Evolutionary conservation across 2,797 vertebrate genomes (phyloP), one percentile per base, ranked within the genome.

Genomic region (Taeniopygia guttata): DNA sequence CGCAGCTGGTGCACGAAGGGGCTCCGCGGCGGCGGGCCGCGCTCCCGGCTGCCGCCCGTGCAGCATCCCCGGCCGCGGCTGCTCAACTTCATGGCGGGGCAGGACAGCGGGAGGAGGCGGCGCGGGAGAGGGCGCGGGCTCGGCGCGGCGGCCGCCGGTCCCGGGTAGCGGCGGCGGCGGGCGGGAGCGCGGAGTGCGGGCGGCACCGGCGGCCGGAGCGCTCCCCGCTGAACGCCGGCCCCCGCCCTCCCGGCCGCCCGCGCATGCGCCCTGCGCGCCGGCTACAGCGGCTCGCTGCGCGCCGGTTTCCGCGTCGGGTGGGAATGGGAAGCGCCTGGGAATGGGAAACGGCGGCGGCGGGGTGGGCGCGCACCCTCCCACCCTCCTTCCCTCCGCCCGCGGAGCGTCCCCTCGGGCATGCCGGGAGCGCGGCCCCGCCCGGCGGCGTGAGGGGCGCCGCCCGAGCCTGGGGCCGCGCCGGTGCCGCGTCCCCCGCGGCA

Each of bases 1-100:
- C 98, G 98, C 97, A 99, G 97, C 96, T 99, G 98, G 97, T 99
- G 99, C 97, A 98, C 99, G 97, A 99, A 99, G 42, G 99, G 99
- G 97, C 99, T 99, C 96, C 98, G 98, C 89, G 98, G 98, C 92
- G 98, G 98, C 95, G 98, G 98, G 96, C 98, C 98, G 94, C 98
- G 98, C 92, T 98, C 98, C 45, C 94, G 95, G 63, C 98, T 98
- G 95, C 97, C 98, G 82, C 97, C 98, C 96, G 81, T 93, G 93
- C 94, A 92, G 87, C 91, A 90, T 79, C 93, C 91, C n/a, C 91
- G 85, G 82, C 97, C 97, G 46, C 97, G 98, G 94, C 97, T 95
- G 93, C 97, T 98, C 92, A 99, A 94, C 98, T 97, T 98, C 99
- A 99, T 99, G 82, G 92, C 89, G 45, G 74, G 63, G 77, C 83